Evolutionary conservation across 2,888 invertebrate species (phyloP).

Genomic region (Rhogogaster chlorosoma): DNA sequence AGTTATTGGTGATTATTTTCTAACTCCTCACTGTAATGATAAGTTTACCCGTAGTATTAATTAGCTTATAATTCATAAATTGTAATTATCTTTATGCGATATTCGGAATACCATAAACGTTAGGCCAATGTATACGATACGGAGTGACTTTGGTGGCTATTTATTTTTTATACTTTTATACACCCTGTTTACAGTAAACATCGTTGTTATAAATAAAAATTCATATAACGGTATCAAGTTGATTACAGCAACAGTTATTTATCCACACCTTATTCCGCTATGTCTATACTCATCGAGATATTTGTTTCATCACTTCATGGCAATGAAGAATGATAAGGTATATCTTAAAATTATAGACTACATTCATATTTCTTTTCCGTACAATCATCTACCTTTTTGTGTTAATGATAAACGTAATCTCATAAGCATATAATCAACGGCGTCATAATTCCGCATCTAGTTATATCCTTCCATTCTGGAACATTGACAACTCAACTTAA

Average conservation of each 20-base stretch:
- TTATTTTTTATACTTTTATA: slow-evolving; percentile 75
- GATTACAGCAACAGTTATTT: background rate
- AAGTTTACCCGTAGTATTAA: background rate
- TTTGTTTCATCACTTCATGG: background rate
- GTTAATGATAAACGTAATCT: background rate
- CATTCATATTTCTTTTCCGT: background rate
- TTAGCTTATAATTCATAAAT: slow-evolving; percentile 14
- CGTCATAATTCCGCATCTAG: background rate
- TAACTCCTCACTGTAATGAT: background rate
- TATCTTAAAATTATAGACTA: background rate
- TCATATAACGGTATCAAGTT: background rate
- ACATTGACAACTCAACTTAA: background rate
- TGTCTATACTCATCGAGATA: background rate
- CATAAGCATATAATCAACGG: background rate
- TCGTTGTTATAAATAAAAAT: slow-evolving; percentile 39
- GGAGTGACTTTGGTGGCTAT: slow-evolving; percentile 61
- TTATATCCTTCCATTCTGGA: background rate
- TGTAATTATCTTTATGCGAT: background rate
- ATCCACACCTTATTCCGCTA: background rate
- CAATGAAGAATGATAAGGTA: background rate
- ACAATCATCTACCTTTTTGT: background rate
- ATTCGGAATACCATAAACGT: background rate
- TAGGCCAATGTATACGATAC: background rate
- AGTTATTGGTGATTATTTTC: background rate
- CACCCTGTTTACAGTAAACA: slow-evolving; percentile 52